phyloP scores from a whole-genome alignment of 2,797 vertebrate species.

The Poeciliopsis gracilis region DNA sequence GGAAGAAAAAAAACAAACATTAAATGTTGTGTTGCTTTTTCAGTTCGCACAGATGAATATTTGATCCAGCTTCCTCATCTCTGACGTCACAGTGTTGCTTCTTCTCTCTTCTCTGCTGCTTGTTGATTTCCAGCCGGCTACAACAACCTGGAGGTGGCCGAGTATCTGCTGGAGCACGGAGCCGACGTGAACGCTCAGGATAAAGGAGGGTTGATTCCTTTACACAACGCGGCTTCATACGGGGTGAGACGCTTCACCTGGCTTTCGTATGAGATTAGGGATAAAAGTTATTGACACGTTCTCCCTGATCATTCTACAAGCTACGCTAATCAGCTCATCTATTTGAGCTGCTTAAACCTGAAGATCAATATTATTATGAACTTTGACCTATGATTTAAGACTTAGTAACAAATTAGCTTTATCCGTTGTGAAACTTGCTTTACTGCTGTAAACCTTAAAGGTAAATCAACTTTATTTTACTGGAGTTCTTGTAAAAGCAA shows the following conservation, averaged over 20 bases:
- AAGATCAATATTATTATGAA: not conserved
- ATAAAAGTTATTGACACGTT: not conserved
- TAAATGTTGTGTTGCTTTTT: constrained; percentile 25
- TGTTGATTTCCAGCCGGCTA: constrained; percentile 85
- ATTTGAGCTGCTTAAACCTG: not conserved
- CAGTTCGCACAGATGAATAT: constrained; percentile 30
- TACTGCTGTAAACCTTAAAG: not conserved
- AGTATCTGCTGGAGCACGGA: constrained; percentile 94
- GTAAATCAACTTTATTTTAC: not conserved
- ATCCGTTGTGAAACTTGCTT: not conserved
- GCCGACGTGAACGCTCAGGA: constrained; percentile 97
- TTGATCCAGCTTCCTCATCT: not conserved
- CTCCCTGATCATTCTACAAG: not conserved
- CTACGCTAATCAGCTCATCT: not conserved
- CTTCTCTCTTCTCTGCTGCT: not conserved
- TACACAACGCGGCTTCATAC: constrained; percentile 96
- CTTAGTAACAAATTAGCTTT: not conserved
- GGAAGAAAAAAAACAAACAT: constrained; percentile 34
- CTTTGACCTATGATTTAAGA: not conserved
- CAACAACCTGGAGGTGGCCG: constrained; percentile 96
- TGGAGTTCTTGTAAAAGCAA: not conserved
- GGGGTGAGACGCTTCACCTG: constrained; percentile 80
- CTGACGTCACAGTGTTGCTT: constrained; percentile 15
- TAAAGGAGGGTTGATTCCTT: constrained; percentile 94
- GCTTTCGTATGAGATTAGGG: not conserved